Conservation (phyloP, 2,113 vertebrate species). For the Ciconia maguari region DNA sequence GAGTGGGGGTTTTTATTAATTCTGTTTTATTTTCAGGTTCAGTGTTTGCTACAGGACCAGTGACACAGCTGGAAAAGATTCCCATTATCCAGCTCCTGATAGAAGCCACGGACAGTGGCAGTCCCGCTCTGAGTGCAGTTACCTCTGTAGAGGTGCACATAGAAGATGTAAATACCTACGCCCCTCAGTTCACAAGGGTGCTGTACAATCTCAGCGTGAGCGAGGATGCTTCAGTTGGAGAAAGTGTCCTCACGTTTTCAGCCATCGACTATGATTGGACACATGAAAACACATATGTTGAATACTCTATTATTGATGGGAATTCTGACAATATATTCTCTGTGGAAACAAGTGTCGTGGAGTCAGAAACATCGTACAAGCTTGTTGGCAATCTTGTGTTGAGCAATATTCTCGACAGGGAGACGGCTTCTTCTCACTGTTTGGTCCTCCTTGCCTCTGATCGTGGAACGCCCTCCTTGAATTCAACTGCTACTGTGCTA, state of each 20-base stretch:
- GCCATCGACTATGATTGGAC: constrained; percentile 80
- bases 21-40: constrained; percentile 78
- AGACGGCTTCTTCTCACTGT: constrained; percentile 71
- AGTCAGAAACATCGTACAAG: constrained; percentile 60
- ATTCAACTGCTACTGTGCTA: constrained; percentile 75
- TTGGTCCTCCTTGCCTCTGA: constrained; percentile 84
- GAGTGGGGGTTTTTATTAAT: neutral
- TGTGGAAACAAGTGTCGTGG: constrained; percentile 71
- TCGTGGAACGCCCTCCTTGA: constrained; percentile 76
- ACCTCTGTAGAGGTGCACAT: constrained; percentile 77
- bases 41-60: constrained; percentile 75
- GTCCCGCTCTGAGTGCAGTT: constrained; percentile 76
- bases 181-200: constrained; percentile 78
- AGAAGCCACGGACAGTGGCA: constrained; percentile 85
- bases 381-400: constrained; percentile 80
- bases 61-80: constrained; percentile 65
- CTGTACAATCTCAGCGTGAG: constrained; percentile 78
- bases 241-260: constrained; percentile 78
- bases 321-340: constrained; percentile 81
- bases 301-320: constrained; percentile 81
- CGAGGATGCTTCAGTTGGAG: constrained; percentile 78
- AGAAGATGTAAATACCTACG: constrained; percentile 80
- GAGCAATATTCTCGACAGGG: constrained; percentile 80
- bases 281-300: constrained; percentile 74
- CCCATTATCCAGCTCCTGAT: constrained; percentile 79